Evolutionary conservation across 2,888 invertebrate genomes (phyloP), one percentile per base, ranked within the genome.

Genomic region (Priocnemis perturbator): DNA sequence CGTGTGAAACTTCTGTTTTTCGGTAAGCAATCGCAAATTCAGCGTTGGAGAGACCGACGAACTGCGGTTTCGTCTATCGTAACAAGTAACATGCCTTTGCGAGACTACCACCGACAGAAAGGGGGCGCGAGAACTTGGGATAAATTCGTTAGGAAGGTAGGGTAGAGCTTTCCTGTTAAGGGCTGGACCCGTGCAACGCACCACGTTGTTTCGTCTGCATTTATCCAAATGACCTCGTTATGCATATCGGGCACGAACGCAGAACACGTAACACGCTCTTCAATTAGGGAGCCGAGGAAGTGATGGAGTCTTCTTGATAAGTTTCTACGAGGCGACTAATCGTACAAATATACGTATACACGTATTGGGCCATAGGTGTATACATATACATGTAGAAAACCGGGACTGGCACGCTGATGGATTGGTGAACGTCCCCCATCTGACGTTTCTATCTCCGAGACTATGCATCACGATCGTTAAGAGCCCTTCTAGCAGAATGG

Each of bases 361-460:
- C 11, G 11, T 37, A 37, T 37, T 37, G 21, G 53, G 53, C 14
- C 15, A 64, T 50, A 23, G 66, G 73, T 63, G 67, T 61, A 65
- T 63, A 60, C 63, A 55, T 15, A 37, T 1, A 37, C 37, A 11
- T 7, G 37, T 37, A 37, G 4, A 9, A 58, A 37, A 26, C 11
- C 19, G 57, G 23, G 61, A 71, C 71, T 58, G 70, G 71, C 72
- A 23, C n/a, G 64, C 60, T 81, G 78, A 82, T 81, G 79, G 81
- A 81, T 82, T 77, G 73, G 73, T 56, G 59, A 70, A 73, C 68
- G 74, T 81, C 71, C 71, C 52, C 65, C 78, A 76, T 75, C 78
- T 74, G 81, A 79, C 82, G 64, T 82, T 79, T 82, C 82, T 81
- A 76, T 76, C 81, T 79, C 79, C 75, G 81, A 76, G 72, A 66